Base-by-base conservation (phyloP, 2,113 vertebrate species). In the Misgurnus anguillicaudatus region DNA sequence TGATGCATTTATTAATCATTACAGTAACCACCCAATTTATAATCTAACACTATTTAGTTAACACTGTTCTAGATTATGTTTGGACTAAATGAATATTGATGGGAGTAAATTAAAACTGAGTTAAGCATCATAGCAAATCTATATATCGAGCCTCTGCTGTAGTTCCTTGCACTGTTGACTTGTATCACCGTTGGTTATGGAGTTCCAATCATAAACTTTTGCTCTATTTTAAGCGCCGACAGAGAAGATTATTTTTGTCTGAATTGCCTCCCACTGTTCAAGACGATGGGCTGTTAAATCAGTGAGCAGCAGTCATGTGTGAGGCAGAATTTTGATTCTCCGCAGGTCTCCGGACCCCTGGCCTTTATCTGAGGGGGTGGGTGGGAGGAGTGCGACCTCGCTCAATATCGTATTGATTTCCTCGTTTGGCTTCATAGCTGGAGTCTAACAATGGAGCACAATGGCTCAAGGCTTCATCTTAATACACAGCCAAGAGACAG, bases 331-430 rank as follows among this genome's bases (percentile, higher is more conserved):
- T 74, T 47, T 60, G 71, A 74, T 74, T 62, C 71, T 45, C 41
- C 17, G 57, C 71, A 36, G 71, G 71, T 62, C 57, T 61, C 71
- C 9, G 45, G 45, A 51, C 21, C 65, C 66, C 58, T 51, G 65
- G 55, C 57, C 58, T 79, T 60, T 53, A 47, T 53, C 42, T 70
- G 6, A 6, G 21, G 77, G 60, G 67, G n/a, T 68, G 24, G 75
- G 87, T 89, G 89, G 87, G 86, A 87, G 85, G 85, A 90, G 87
- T 82, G 86, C 89, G 88, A 90, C 90, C 88, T 87, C 82, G 84
- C 82, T 89, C 88, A 85, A 88, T 90, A 65, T 71, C n/a, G 68
- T 89, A 90, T 91, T 83, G 89, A 91, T 91, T 88, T 87, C 78
- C 86, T 85, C 84, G 78, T 88, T 88, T 88, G 76, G 83, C 85